phyloP scores from a whole-genome alignment of 2,797 vertebrate genomes.

The Podarcis siculus region DNA sequence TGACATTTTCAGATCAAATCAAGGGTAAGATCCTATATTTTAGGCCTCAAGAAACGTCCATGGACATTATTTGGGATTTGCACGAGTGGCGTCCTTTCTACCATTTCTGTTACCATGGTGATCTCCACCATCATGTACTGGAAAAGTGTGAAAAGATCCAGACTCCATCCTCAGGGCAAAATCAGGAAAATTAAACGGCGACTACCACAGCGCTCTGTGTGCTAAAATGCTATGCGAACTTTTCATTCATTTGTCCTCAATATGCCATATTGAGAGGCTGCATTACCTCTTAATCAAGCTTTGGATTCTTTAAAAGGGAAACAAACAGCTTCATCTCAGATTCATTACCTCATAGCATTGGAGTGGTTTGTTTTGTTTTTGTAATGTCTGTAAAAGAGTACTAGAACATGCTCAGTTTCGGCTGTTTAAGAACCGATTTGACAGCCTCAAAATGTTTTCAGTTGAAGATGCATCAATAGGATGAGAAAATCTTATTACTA shows the following conservation, averaged over 20 bases:
- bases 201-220: conserved; percentile 65
- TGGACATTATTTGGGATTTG: conserved; percentile 89
- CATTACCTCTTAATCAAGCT: conserved; percentile 54
- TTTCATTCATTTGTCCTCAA: conserved; percentile 68
- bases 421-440: conserved; percentile 9
- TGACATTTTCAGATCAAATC: conserved; percentile 90
- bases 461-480: conserved; percentile 22
- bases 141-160: conserved; percentile 87
- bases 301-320: conserved; percentile 18
- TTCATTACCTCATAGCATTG: conserved; percentile 65
- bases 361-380: conserved; percentile 37
- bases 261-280: conserved; percentile 63
- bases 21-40: conserved; percentile 88
- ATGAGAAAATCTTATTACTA: conserved; percentile 17
- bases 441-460: conserved; percentile 23
- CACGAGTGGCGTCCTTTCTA: conserved; percentile 81
- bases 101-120: conserved; percentile 86
- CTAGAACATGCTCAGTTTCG: conserved; percentile 66
- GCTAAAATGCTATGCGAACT: conserved; percentile 63
- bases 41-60: conserved; percentile 87
- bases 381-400: conserved; percentile 93
- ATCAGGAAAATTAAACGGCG: conserved; percentile 87
- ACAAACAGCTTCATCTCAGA: conserved; percentile 54
- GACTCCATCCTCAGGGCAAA: conserved; percentile 86
- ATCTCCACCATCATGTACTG: conserved; percentile 90